Evolutionary conservation across 1,140 invertebrate species (phyloP), one percentile per base, ranked within the genome.

Genomic region (Leptinotarsa lineolata): DNA sequence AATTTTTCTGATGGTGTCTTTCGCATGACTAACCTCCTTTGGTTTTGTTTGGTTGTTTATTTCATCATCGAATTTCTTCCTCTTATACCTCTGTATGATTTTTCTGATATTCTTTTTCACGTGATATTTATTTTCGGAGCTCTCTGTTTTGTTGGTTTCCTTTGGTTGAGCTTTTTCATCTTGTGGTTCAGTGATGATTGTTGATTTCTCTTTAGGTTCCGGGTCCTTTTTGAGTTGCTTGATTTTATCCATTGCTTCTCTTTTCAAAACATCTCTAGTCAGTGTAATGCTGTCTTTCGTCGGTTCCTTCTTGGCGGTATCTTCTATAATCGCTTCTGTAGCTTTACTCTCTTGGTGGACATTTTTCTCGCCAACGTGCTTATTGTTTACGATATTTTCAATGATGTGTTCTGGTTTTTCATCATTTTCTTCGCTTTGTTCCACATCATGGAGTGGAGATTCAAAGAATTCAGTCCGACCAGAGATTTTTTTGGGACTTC

Each of bases 61-160:
- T 60, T 75, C 77, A 24, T 79, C 79, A 46, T 76, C 73, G 3
- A 75, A 64, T 68, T 77, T 81, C 72, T 76, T 80, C n/a, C 78
- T 68, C 39, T 74, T 73, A 46, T 78, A 81, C 69, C 78, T 81
- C 45, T 81, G 80, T 59, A 81, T 79, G 15, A 81, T 72, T 75
- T 78, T 81, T 71, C 78, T 78, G n/a, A 81, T 78, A 46, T 80
- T 79, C 30, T 71, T 72, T 61, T 80, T 79, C 6, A 81, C 80
- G 21, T 72, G 72, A 44, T 76, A 74, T 48, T 67, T 74, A 70
- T 78, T 78, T 61, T 66, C 74, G 59, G 69, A 72, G 70, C 61
- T 39, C 21, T 74, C 74, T 58, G 8, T 54, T 58, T 70, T 24
- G n/a, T 69, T 68, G 54, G 0, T 64, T 22, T n/a, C 59, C 4